A percentile compares a stretch with the other conserved stretches of the same genome.
Conservation (phyloP, 2,888 invertebrate species). For the Antheraea assamensis region DNA sequence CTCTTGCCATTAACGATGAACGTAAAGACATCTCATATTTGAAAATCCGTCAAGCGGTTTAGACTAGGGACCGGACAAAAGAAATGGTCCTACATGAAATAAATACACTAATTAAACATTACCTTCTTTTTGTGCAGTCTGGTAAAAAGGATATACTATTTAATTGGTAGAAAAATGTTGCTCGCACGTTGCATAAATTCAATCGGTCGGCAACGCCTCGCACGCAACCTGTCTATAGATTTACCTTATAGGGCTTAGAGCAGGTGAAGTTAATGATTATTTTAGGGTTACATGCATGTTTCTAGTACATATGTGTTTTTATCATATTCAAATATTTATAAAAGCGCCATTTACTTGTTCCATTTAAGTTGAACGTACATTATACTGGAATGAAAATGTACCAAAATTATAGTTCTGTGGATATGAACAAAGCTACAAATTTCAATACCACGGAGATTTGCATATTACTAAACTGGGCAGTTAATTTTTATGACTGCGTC, state of each 20-base stretch:
- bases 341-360: neutral
- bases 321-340: neutral
- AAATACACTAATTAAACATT: too few species aligned
- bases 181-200: neutral
- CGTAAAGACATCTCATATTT: too few species aligned
- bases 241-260: neutral
- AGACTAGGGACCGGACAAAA: too few species aligned
- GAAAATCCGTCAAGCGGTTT: too few species aligned
- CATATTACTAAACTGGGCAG: conserved; percentile 37
- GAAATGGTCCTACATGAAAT: too few species aligned
- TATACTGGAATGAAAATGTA: too few species aligned
- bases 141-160: neutral
- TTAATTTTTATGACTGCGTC: conserved; percentile 47
- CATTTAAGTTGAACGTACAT: too few species aligned
- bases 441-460: conserved; percentile 33
- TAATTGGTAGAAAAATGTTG: neutral
- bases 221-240: neutral
- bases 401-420: neutral
- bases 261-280: neutral
- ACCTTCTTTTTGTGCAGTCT: neutral
- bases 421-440: conserved; percentile 17
- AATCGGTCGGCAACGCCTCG: neutral
- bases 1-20: too few species aligned
- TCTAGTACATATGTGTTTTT: neutral
- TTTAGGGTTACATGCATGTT: neutral